These are phyloP conservation scores for Colinus virginianus DNA, from an alignment of 2,113 vertebrate species.

Conservation along the genomic window DNA sequence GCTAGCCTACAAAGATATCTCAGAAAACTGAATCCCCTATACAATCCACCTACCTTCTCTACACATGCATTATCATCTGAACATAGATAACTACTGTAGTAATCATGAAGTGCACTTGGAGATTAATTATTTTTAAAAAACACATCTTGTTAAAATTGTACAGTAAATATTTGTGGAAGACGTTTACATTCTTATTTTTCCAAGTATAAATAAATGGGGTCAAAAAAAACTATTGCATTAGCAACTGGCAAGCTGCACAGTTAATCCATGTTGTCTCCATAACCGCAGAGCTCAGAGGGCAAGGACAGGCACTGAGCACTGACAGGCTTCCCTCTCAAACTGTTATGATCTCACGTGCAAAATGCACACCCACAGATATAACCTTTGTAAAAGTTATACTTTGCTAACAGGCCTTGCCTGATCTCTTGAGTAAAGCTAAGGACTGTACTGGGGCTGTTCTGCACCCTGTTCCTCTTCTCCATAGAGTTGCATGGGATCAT, in stretches of 20 bases:
- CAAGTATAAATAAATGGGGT: constrained; percentile 3
- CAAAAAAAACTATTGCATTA: not conserved
- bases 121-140: not conserved
- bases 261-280: not conserved
- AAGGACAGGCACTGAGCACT: fast-evolving
- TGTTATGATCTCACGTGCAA: not conserved
- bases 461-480: not conserved
- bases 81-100: not conserved
- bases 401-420: not conserved
- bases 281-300: not conserved
- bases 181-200: constrained; percentile 24
- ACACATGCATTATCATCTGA: not conserved
- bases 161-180: not conserved
- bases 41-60: not conserved
- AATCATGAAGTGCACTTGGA: not conserved
- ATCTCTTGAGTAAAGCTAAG: not conserved
- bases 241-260: not conserved
- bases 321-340: not conserved
- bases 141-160: not conserved
- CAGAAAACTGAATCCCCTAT: not conserved
- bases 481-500: not conserved
- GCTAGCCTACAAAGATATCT: not conserved
- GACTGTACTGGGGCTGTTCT: not conserved
- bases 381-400: not conserved
- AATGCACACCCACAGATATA: not conserved